These are phyloP conservation scores for Epistrophe eligans DNA, from an alignment of 2,888 invertebrate genomes.

Conservation along the genomic window DNA sequence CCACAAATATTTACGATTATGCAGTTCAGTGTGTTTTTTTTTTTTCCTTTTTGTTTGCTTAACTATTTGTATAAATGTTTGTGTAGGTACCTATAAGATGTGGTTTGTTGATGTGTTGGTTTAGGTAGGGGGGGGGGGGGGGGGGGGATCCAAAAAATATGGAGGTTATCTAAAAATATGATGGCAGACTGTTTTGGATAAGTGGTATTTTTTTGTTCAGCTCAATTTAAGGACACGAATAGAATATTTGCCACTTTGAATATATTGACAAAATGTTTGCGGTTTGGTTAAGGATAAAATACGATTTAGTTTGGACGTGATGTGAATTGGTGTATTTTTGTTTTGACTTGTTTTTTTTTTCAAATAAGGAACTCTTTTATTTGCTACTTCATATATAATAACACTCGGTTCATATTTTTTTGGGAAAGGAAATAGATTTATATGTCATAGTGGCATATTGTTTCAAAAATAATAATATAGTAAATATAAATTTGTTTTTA, in stretches of 20 bases:
- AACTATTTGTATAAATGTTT: constrained; percentile 5
- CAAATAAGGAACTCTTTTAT: constrained; percentile 3
- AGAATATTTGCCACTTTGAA: constrained; percentile 34
- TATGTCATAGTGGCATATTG: too few species aligned
- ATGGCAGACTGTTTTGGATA: constrained; percentile 44
- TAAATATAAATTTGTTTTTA: too few species aligned
- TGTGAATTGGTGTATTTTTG: constrained; percentile 39
- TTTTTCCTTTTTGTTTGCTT: too few species aligned
- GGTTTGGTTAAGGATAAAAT: neutral
- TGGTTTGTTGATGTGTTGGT: neutral
- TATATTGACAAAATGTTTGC: neutral
- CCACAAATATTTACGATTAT: constrained; percentile 21
- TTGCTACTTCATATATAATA: constrained; percentile 44
- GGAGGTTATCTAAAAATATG: constrained; percentile 25
- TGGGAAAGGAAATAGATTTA: neutral
- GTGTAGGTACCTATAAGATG: neutral
- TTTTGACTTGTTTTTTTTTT: neutral
- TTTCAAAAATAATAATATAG: too few species aligned
- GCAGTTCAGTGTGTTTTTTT: constrained; percentile 32
- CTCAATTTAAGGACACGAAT: constrained; percentile 60
- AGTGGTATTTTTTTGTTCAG: constrained; percentile 39
- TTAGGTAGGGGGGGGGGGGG: too few species aligned
- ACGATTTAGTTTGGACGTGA: constrained; percentile 58
- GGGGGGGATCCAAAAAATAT: constrained; percentile 3
- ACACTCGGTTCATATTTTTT: constrained; percentile 37